A percentile compares a stretch with the other conserved stretches of the same genome.
These are phyloP conservation scores for Monochamus saltuarius DNA, from an alignment of 1,140 invertebrate genomes.

Conservation along the genomic window DNA sequence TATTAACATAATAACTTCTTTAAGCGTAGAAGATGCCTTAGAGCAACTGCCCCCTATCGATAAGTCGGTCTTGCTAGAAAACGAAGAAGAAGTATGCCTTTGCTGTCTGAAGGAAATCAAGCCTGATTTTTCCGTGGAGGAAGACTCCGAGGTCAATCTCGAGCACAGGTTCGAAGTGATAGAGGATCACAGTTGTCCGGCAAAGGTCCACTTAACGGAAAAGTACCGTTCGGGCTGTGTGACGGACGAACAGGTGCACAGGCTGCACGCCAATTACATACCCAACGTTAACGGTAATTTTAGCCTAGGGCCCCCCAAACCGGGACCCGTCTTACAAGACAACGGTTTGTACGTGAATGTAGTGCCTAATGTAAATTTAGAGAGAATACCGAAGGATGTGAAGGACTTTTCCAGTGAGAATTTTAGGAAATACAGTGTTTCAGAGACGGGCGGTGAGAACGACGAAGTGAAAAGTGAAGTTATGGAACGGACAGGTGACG, in stretches of 20 bases:
- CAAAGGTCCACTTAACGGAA: constrained; percentile 35
- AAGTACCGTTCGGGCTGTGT: constrained; percentile 39
- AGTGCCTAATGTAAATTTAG: constrained; percentile 51
- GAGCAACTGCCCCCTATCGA: constrained; percentile 46
- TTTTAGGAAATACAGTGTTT: constrained; percentile 50
- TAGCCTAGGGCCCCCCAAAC: constrained; percentile 27
- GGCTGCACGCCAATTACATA: constrained; percentile 34
- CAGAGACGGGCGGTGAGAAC: constrained; percentile 31
- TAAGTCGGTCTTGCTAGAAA: constrained; percentile 24
- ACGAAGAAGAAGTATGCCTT: constrained; percentile 32
- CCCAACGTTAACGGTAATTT: constrained; percentile 48
- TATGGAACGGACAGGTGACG: constrained; percentile 14
- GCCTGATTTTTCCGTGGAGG: constrained; percentile 25
- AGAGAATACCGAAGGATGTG: constrained; percentile 41
- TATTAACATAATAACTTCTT: constrained; percentile 16
- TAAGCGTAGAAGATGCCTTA: constrained; percentile 45
- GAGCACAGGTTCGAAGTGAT: constrained; percentile 31
- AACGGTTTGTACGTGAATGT: constrained; percentile 46
- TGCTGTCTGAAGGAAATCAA: constrained; percentile 41
- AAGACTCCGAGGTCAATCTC: constrained; percentile 30
- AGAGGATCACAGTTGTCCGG: constrained; percentile 42
- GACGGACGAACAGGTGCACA: constrained; percentile 26
- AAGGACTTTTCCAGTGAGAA: constrained; percentile 42
- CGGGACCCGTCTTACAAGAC: constrained; percentile 21
- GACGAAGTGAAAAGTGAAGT: neutral